These are phyloP conservation scores for Poecile atricapillus DNA, from an alignment of 2,113 vertebrate species.

Conservation along the genomic window DNA sequence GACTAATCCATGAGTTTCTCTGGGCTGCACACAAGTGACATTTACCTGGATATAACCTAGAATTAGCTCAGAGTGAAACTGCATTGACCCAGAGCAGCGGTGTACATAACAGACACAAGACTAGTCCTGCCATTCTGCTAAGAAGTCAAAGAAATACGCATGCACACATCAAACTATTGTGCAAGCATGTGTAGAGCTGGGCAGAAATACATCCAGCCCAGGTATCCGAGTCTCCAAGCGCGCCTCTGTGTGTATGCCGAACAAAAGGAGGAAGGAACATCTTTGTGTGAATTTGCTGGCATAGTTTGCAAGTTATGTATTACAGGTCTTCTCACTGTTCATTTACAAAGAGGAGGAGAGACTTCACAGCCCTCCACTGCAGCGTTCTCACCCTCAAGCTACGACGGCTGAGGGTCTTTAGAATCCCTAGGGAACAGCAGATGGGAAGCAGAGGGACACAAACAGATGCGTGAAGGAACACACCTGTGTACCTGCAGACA, in stretches of 20 bases:
- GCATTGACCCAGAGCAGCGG: fast-evolving
- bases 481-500: not conserved
- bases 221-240: not conserved
- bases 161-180: not conserved
- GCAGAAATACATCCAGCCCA: not conserved
- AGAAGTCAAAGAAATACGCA: not conserved
- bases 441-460: fast-evolving
- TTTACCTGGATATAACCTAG: not conserved
- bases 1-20: not conserved
- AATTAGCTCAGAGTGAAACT: not conserved
- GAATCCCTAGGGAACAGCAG: not conserved
- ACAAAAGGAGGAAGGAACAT: not conserved
- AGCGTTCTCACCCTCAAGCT: not conserved
- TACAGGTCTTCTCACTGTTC: not conserved
- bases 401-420: not conserved
- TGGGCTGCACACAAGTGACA: not conserved
- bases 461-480: fast-evolving
- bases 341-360: not conserved
- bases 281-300: not conserved
- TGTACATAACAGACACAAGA: not conserved
- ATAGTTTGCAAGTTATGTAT: fast-evolving
- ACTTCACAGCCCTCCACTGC: not conserved
- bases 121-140: not conserved
- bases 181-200: not conserved
- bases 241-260: fast-evolving